Evolutionary conservation across 2,113 vertebrate genomes (phyloP).

Genomic region (Probosciger aterrimus): DNA sequence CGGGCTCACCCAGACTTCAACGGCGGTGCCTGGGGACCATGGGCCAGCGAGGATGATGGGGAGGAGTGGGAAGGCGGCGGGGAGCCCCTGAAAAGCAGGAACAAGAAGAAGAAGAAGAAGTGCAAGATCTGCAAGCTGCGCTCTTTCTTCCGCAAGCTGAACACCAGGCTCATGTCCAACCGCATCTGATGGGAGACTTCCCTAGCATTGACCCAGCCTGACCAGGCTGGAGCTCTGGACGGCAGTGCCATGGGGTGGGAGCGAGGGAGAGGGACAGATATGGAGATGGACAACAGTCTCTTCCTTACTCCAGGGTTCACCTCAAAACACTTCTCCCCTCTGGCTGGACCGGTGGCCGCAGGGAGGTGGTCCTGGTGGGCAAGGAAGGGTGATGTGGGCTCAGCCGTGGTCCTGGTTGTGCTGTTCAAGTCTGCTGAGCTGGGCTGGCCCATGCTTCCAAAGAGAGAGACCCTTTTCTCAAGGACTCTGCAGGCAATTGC

Average conservation of each 20-base stretch:
- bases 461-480: not conserved
- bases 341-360: not conserved
- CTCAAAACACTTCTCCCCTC: not conserved
- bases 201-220: not conserved
- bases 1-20: constrained; percentile 91
- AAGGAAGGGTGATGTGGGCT: rapidly evolving
- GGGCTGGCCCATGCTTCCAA: not conserved
- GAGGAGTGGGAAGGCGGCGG: constrained; percentile 73
- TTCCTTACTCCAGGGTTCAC: not conserved
- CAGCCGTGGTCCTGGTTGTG: rapidly evolving
- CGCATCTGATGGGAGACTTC: constrained; percentile 79
- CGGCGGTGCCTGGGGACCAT: constrained; percentile 93
- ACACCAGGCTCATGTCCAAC: constrained; percentile 91
- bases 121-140: constrained; percentile 86
- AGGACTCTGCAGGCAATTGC: not conserved
- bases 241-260: not conserved
- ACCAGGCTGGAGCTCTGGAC: not conserved
- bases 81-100: constrained; percentile 68
- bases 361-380: rapidly evolving
- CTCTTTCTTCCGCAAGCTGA: constrained; percentile 91
- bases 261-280: rapidly evolving
- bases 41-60: constrained; percentile 85
- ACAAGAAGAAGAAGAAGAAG: constrained; percentile 87
- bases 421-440: not conserved
- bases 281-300: not conserved